Conservation (phyloP, 2,113 vertebrate genomes). For the Hydrochoerus hydrochaeris region DNA sequence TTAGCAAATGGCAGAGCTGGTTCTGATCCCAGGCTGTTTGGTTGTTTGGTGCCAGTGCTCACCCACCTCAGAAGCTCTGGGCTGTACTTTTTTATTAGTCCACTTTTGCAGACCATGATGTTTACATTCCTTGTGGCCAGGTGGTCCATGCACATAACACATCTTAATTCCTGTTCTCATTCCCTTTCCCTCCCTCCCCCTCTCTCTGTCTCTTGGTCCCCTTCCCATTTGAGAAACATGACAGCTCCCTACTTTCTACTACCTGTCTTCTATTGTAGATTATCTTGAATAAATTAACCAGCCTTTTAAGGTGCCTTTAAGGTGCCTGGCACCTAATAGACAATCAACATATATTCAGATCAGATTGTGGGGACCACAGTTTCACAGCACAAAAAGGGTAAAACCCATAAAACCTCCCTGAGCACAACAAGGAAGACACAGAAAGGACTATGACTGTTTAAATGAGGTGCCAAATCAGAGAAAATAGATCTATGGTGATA, state of each 20-base stretch:
- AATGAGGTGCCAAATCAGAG: not conserved
- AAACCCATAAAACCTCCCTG: not conserved
- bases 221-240: not conserved
- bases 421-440: not conserved
- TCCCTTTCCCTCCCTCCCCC: not conserved
- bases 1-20: not conserved
- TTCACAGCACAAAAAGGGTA: not conserved
- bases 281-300: not conserved
- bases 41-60: not conserved
- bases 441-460: not conserved
- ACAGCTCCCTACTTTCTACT: not conserved
- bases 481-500: accelerated
- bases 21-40: not conserved
- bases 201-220: not conserved
- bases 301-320: not conserved
- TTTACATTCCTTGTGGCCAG: not conserved
- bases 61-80: not conserved
- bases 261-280: not conserved
- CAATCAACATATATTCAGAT: not conserved
- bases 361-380: not conserved
- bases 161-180: not conserved
- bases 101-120: not conserved
- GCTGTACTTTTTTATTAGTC: not conserved
- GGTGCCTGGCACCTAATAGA: not conserved
- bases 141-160: not conserved